A percentile compares a stretch with the other conserved stretches of the same genome.
These are phyloP conservation scores for Calliopsis andreniformis DNA, from an alignment of 1,140 invertebrate species.

Conservation along the genomic window DNA sequence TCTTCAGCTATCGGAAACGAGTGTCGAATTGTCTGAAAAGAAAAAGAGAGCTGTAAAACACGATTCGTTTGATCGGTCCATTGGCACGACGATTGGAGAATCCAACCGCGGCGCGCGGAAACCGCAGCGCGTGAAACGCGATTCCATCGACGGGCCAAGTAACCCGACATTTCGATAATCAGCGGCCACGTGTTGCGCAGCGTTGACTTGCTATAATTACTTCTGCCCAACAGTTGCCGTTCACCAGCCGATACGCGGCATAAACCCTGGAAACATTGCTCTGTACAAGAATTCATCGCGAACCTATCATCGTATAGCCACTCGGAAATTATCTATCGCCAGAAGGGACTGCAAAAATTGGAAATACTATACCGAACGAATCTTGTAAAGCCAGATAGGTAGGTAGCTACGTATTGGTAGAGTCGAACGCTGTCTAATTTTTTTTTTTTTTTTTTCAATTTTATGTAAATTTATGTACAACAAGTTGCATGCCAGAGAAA, in stretches of 20 bases:
- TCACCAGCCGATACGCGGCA: constrained; percentile 9
- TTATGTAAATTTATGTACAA: too few species aligned
- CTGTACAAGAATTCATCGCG: constrained; percentile 41
- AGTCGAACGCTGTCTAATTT: too few species aligned
- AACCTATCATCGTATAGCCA: constrained; percentile 4
- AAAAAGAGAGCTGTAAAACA: background rate
- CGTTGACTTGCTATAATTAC: constrained; percentile 61
- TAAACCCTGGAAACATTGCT: background rate
- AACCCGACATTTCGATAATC: constrained; percentile 65
- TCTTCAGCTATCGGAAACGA: too few species aligned
- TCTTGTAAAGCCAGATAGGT: too few species aligned
- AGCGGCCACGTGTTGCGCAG: constrained; percentile 65
- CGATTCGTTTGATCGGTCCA: too few species aligned
- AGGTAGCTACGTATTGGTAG: too few species aligned
- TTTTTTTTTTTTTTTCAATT: too few species aligned
- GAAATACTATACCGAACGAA: too few species aligned
- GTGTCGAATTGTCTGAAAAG: background rate
- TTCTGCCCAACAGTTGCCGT: constrained; percentile 42
- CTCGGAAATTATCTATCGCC: constrained; percentile 15
- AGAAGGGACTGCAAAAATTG: background rate
- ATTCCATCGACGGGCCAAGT: constrained; percentile 47
- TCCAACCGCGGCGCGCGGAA: constrained; percentile 9
- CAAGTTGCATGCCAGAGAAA: too few species aligned
- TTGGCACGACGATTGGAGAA: background rate
- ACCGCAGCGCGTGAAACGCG: constrained; percentile 40